These are phyloP conservation scores for Mirounga angustirostris DNA, from an alignment of 2,113 vertebrate species.

Conservation along the genomic window DNA sequence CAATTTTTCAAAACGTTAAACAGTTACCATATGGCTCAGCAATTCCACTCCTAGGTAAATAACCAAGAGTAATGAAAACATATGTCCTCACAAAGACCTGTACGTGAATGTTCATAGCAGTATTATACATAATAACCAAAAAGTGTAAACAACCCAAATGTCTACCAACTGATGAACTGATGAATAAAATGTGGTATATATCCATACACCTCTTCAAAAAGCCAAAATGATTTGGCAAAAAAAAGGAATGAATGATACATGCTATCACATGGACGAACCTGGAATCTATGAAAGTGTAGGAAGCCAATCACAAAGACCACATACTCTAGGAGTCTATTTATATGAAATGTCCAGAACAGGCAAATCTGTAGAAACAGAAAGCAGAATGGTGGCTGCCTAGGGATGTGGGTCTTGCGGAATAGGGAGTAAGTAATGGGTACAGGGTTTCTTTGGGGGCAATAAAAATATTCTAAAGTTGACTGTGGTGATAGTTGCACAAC, in stretches of 20 bases:
- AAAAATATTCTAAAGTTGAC: slow-evolving; percentile 9
- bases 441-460: not conserved
- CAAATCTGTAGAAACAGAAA: slow-evolving; percentile 15
- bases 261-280: not conserved
- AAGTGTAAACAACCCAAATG: not conserved
- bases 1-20: slow-evolving; percentile 29
- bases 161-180: not conserved
- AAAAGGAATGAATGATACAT: slow-evolving; percentile 1
- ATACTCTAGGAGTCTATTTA: not conserved
- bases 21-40: not conserved
- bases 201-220: not conserved
- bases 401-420: not conserved
- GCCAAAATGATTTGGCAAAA: slow-evolving; percentile 15
- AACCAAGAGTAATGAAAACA: not conserved
- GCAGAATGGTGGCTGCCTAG: not conserved
- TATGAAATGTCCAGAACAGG: not conserved
- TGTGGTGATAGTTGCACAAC: not conserved
- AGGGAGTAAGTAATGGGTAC: not conserved
- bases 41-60: not conserved
- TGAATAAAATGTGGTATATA: not conserved
- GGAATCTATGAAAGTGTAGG: not conserved
- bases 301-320: not conserved
- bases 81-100: not conserved
- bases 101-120: not conserved
- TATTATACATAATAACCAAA: not conserved